A percentile compares a stretch with the other conserved stretches of the same genome.
Conservation (phyloP, 2,888 invertebrate species). For the Stenchaetothrips biformis region DNA sequence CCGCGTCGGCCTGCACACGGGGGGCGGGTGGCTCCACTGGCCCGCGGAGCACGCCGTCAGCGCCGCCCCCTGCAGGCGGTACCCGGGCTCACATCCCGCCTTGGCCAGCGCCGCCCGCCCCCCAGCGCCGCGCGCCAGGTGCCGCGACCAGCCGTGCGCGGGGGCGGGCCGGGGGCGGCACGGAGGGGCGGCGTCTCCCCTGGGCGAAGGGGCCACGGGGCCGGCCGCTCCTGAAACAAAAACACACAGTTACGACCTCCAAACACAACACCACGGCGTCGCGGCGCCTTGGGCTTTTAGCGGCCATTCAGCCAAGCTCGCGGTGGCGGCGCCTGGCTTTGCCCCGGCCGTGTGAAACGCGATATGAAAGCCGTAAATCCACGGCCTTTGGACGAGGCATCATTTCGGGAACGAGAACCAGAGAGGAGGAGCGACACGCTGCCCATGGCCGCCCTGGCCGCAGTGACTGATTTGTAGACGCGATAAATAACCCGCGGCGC, state of each 20-base stretch:
- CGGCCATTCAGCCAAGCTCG: background rate
- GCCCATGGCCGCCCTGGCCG: background rate
- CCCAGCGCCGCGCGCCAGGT: background rate
- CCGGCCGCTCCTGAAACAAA: background rate
- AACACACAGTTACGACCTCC: background rate
- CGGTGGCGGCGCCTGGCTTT: no score
- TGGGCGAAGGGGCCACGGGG: background rate
- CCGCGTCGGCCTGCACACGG: background rate
- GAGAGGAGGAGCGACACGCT: no score
- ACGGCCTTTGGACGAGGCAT: background rate
- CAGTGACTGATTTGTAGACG: background rate
- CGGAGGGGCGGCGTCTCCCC: background rate
- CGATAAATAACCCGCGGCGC: background rate
- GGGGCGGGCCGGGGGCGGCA: background rate
- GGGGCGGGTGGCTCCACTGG: slow-evolving; percentile 2
- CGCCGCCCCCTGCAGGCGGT: slow-evolving; percentile 5
- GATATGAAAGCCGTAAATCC: background rate
- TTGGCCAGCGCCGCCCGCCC: background rate
- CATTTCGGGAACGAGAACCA: background rate
- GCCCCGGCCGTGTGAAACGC: background rate
- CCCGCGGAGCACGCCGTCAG: background rate
- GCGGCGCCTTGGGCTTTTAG: background rate
- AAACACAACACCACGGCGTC: background rate
- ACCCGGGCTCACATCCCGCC: background rate
- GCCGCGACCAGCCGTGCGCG: slow-evolving; percentile 13